Base-by-base conservation (phyloP, 2,113 vertebrate genomes). In the Typhlomys cinereus region DNA sequence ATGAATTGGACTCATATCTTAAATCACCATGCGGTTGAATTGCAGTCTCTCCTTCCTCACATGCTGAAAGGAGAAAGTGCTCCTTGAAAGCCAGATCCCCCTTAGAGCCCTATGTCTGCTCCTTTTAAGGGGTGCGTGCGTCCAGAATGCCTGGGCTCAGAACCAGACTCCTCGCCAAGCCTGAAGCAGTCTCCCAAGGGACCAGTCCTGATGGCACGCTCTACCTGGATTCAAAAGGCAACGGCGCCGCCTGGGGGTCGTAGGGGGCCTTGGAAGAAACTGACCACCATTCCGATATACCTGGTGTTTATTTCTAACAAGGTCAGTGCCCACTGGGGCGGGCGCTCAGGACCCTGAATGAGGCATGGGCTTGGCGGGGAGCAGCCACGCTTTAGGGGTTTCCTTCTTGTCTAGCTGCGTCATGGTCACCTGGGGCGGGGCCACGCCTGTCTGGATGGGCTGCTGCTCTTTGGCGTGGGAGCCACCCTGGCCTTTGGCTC, bases 301-400 rank as follows among this genome's bases (percentile, higher is more conserved):
- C 3, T 64, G n/a, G 18, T 69, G 71, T 96, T 97, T 97, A 97
- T 97, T 96, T 91, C 17, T 23, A 46, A 41, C n/a, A 36, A 69
- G 12, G 7, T 50, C 50, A 27, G 6, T 73, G 84, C 50, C 46
- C 7, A 86, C n/a, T n/a, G n/a, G 7, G 50, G 7, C 41, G 50
- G 57, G 41, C 64, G 73, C 50, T 91, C 62, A 93, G 64, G 39
- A 2, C 2, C 44, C 48, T 13, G 48, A 62, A 29, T 54, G 21
- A 23, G 61, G 95, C 48, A 62, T 18, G 6, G 27, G 12, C n/a
- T 62, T 82, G 29, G 81, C 18, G 1, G 75, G 69, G 5, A 70
- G 34, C 12, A 46, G 36, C 44, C 78, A 85, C 20, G 87, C 48
- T n/a, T 83, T n/a, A 12, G 80, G 66, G 9, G 2, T 4, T 10